Percentiles rank a stretch among this genome's conserved stretches.
Conservation (phyloP, 2,113 vertebrate genomes). For the Cryptomyrus ogoouensis region DNA sequence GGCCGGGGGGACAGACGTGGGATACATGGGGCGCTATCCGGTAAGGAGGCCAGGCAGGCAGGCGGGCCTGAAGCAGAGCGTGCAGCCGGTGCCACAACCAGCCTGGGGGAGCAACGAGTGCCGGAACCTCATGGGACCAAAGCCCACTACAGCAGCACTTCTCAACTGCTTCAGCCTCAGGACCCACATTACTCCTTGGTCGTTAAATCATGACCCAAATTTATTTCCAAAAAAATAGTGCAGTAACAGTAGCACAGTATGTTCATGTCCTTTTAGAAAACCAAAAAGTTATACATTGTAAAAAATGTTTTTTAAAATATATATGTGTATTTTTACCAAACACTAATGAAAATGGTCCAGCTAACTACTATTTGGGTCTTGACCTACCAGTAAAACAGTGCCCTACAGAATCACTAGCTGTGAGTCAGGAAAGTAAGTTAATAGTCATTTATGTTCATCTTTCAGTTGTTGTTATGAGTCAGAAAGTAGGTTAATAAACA, state of each 20-base stretch:
- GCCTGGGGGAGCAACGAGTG: background rate
- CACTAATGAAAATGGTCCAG: too few relatives aligned
- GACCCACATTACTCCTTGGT: background rate
- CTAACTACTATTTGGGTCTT: background rate
- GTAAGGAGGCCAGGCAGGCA: background rate
- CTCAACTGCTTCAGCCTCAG: background rate
- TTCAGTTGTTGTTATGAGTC: background rate
- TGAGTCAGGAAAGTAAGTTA: background rate
- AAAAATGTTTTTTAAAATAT: background rate
- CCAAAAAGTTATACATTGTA: background rate
- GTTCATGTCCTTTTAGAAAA: background rate
- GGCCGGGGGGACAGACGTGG: slow-evolving; percentile 41
- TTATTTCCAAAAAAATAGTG: background rate
- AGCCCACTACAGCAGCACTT: background rate
- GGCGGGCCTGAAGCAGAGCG: background rate
- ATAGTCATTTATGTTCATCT: background rate
- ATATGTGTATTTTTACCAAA: background rate
- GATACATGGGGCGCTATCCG: slow-evolving; percentile 24
- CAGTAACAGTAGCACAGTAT: background rate
- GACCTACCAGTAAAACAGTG: background rate
- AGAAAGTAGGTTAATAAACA: background rate
- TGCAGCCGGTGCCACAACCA: background rate
- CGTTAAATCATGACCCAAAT: background rate
- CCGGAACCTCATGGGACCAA: background rate
- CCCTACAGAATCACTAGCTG: background rate